phyloP scores from a whole-genome alignment of 2,113 vertebrate genomes.

The Limnothrissa miodon region DNA sequence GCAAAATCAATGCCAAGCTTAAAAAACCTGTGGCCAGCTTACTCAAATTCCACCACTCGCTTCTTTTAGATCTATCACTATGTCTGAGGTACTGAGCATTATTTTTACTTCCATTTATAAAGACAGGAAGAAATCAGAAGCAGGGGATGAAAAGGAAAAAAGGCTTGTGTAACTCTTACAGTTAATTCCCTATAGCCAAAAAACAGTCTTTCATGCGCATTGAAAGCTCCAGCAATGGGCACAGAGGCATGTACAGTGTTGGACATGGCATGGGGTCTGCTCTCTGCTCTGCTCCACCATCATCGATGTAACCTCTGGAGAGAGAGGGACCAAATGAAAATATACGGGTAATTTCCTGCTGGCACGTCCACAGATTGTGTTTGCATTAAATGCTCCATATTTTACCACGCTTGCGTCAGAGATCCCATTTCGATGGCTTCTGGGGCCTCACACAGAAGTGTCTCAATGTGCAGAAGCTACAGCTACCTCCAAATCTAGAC shows the following conservation, averaged over 20 bases:
- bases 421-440: slow-evolving; percentile 5
- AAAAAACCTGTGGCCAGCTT: not conserved
- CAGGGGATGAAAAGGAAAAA: not conserved
- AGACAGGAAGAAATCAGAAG: not conserved
- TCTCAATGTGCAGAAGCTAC: not conserved
- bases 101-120: not conserved
- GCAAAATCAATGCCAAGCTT: slow-evolving; percentile 6
- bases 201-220: not conserved
- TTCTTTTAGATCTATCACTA: not conserved
- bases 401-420: not conserved
- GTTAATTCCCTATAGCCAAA: not conserved
- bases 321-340: slow-evolving; percentile 31
- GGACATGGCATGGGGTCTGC: not conserved
- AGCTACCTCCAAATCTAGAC: not conserved
- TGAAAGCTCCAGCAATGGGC: not conserved
- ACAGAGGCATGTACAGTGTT: not conserved
- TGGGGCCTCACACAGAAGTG: not conserved
- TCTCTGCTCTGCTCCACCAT: not conserved
- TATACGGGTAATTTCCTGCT: slow-evolving; percentile 19
- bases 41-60: not conserved
- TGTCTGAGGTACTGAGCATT: not conserved
- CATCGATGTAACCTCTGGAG: slow-evolving; percentile 20
- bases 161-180: not conserved
- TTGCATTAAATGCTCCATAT: slow-evolving; percentile 21
- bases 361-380: slow-evolving; percentile 19